phyloP scores from a whole-genome alignment of 2,113 vertebrate genomes.

The Erythrocercus mccallii region DNA sequence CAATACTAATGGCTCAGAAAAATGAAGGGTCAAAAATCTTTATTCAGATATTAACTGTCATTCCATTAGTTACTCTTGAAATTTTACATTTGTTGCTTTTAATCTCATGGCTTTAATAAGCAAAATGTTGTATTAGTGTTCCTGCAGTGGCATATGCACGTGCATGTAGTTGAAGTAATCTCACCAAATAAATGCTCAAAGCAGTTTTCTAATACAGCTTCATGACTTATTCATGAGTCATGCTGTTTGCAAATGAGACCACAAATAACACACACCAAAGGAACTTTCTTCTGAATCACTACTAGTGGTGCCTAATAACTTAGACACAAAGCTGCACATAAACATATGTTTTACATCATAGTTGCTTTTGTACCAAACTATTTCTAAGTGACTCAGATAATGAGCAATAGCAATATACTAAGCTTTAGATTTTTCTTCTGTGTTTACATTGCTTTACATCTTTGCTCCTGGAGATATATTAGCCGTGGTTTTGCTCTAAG shows the following conservation, averaged over 20 bases:
- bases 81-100: neutral
- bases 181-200: conserved; percentile 1
- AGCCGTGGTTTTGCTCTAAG: neutral
- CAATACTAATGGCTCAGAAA: neutral
- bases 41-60: neutral
- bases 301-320: conserved; percentile 13
- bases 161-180: neutral
- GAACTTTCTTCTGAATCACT: conserved; percentile 16
- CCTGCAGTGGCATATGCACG: neutral
- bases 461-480: neutral
- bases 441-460: neutral
- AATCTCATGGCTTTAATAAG: neutral
- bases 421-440: neutral
- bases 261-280: neutral
- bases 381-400: conserved; percentile 33
- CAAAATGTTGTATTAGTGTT: neutral
- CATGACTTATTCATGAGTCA: conserved; percentile 20
- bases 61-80: neutral
- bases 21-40: neutral
- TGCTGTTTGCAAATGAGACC: neutral
- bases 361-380: neutral
- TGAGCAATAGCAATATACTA: neutral
- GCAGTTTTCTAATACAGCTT: neutral
- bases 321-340: neutral
- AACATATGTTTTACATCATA: neutral